These are phyloP conservation scores for Myotis pilosus DNA, from an alignment of 2,797 vertebrate species.

Conservation along the genomic window DNA sequence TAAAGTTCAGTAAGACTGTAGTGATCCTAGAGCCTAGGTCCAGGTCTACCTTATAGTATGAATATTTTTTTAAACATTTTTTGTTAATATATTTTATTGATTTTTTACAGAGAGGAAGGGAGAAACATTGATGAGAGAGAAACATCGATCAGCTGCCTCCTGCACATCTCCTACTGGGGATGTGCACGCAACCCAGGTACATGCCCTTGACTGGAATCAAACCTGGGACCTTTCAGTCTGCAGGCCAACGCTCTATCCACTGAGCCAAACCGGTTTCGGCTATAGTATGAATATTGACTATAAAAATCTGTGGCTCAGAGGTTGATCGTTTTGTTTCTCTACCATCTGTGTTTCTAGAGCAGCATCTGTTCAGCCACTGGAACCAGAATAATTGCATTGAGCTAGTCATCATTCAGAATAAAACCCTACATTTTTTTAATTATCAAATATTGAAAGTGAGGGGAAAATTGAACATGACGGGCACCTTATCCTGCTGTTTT, in stretches of 20 bases:
- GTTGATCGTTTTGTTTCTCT: background rate
- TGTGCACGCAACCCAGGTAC: too few relatives aligned
- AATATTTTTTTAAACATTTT: background rate
- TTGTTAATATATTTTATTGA: too few relatives aligned
- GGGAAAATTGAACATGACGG: background rate
- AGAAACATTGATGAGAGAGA: too few relatives aligned
- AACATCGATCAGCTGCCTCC: too few relatives aligned
- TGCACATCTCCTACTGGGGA: too few relatives aligned
- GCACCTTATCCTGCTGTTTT: background rate
- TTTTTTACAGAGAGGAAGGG: too few relatives aligned
- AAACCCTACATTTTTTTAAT: constrained; percentile 1
- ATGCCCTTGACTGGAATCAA: too few relatives aligned
- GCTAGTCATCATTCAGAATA: background rate
- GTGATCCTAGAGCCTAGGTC: background rate
- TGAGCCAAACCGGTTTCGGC: too few relatives aligned
- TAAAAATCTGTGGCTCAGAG: background rate
- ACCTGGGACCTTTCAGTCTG: too few relatives aligned
- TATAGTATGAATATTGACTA: background rate
- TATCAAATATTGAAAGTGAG: background rate
- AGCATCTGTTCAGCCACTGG: background rate
- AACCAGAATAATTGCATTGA: background rate
- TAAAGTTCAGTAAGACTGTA: background rate
- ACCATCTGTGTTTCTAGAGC: background rate
- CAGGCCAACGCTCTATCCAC: too few relatives aligned
- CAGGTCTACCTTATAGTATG: background rate